Evolutionary conservation across 2,888 invertebrate species (phyloP), one percentile per base, ranked within the genome.

Genomic region (Antheraea yamamai): DNA sequence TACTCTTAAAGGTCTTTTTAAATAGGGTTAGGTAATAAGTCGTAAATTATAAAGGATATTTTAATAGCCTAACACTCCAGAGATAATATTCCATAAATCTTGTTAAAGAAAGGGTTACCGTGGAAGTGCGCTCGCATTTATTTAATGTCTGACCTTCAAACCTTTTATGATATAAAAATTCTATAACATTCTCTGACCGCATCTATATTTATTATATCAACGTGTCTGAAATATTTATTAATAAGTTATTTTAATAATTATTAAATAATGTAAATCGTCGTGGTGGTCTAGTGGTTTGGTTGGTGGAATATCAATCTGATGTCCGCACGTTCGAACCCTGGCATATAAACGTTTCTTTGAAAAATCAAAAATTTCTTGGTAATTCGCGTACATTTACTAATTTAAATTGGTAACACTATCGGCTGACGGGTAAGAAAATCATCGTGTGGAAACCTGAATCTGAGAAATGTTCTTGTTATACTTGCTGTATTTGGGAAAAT

Each of bases 81-180:
- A 83, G 83, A 84, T 86, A 87, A 88, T 87, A 84, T 82, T 77
- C 82, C 76, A 87, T 87, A 88, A 88, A 88, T 89, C 85, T 84
- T 74, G 72, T 76, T 78, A 83, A 85, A 81, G 85, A 83, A 85
- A 83, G 85, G 87, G 86, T 85, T 86, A 79, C 78, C 79, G 79
- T 80, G 79, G 84, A 84, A 84, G 88, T 89, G 87, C 88, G 88
- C 85, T 82, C 79, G 77, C 83, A 80, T 83, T 86, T 88, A 87
- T 88, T 88, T 89, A 88, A 89, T 89, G 84, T 87, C 80, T 82
- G 78, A 81, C 81, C 81, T 82, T 84, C 79, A 30, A 30, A 79
- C 84, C 83, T 83, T 83, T 84, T 80, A 78, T 79, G 81, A 85
- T 84, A 85, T 86, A 83, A 84, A 85, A 85, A 84, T 79, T 78